phyloP scores from a whole-genome alignment of 2,888 invertebrate genomes.

The Polyploca ridens region DNA sequence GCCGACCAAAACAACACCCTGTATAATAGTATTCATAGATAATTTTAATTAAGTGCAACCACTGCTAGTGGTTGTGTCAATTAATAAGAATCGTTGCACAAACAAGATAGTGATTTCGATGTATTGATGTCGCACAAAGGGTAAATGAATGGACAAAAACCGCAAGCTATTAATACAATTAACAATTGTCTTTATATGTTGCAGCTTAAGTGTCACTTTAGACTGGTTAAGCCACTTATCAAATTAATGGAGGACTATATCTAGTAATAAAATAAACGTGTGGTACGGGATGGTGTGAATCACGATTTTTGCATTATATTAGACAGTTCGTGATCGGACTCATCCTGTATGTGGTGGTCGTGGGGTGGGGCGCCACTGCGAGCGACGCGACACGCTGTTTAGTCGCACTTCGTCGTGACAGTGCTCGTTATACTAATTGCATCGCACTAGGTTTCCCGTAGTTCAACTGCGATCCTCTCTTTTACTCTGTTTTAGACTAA shows the following conservation, averaged over 20 bases:
- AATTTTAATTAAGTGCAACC: neutral
- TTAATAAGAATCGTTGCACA: neutral
- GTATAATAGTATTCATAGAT: neutral
- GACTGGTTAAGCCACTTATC: neutral
- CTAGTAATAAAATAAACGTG: slow-evolving; percentile 51
- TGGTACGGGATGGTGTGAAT: slow-evolving; percentile 46
- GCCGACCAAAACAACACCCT: too few relatives aligned
- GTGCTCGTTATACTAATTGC: neutral
- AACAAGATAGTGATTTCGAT: neutral
- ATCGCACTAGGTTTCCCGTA: neutral
- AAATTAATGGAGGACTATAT: slow-evolving; percentile 17
- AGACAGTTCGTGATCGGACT: slow-evolving; percentile 48
- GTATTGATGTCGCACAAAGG: neutral
- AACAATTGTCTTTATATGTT: neutral
- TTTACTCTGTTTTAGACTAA: too few relatives aligned
- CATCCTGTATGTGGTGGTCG: slow-evolving; percentile 32
- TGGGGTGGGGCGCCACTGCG: slow-evolving; percentile 14
- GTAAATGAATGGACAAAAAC: neutral
- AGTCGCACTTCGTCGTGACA: too few relatives aligned
- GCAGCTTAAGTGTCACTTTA: neutral
- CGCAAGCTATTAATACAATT: neutral
- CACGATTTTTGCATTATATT: slow-evolving; percentile 62
- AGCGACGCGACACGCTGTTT: slow-evolving; percentile 9
- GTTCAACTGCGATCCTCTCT: too few relatives aligned
- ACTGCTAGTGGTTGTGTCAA: neutral